A percentile compares a stretch with the other conserved stretches of the same genome.
Evolutionary conservation across 2,797 vertebrate species (phyloP).

Genomic region (Lerista edwardsae): DNA sequence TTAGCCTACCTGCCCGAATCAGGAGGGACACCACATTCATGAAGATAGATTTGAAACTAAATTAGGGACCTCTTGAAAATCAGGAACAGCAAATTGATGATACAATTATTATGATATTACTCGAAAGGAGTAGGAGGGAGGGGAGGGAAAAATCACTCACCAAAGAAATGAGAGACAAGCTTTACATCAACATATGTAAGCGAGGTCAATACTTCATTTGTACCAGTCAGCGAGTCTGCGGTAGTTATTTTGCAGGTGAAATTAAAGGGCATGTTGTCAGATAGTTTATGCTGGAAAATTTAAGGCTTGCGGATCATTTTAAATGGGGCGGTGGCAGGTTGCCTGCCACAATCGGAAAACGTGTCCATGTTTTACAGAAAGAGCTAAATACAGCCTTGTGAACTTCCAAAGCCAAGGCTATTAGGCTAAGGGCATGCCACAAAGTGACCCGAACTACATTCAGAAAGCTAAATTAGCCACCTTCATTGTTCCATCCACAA

Average conservation of each 20-base stretch:
- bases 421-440: not conserved
- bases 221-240: not conserved
- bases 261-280: slow-evolving; percentile 7
- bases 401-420: not conserved
- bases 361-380: not conserved
- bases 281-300: slow-evolving; percentile 1
- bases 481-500: not conserved
- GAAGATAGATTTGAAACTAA: slow-evolving; percentile 46
- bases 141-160: slow-evolving; percentile 17
- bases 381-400: not conserved
- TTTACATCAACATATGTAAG: slow-evolving; percentile 21
- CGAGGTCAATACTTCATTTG: slow-evolving; percentile 32
- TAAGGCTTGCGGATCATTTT: slow-evolving; percentile 4
- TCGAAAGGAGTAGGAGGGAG: slow-evolving; percentile 22
- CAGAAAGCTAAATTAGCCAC: not conserved
- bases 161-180: slow-evolving; percentile 17
- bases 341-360: not conserved
- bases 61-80: slow-evolving; percentile 38
- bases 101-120: slow-evolving; percentile 44
- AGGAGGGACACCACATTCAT: slow-evolving; percentile 32
- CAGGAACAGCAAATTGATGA: slow-evolving; percentile 39
- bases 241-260: not conserved
- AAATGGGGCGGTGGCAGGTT: not conserved
- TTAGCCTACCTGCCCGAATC: slow-evolving; percentile 46
- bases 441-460: not conserved